Conservation (phyloP, 2,113 vertebrate genomes). For the Grammomys dolichurus region DNA sequence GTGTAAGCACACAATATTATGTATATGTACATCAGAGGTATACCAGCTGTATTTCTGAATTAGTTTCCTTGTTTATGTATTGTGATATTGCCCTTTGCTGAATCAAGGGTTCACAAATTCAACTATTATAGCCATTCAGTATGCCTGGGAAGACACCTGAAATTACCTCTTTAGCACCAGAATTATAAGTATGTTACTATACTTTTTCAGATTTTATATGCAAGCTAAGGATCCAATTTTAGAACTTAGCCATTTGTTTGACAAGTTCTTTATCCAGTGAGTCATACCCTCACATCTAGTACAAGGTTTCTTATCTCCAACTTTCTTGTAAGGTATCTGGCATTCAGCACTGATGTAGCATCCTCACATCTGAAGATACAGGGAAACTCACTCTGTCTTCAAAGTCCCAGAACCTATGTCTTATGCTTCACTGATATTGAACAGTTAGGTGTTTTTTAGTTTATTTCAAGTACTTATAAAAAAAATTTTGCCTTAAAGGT, state of each 20-base stretch:
- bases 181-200: neutral
- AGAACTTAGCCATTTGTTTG: neutral
- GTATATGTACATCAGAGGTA: neutral
- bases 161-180: neutral
- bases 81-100: neutral
- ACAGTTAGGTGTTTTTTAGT: neutral
- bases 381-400: neutral
- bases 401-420: neutral
- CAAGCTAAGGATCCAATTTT: neutral
- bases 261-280: neutral
- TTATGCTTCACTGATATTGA: neutral
- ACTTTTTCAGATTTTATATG: neutral
- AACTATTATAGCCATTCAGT: neutral
- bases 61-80: neutral
- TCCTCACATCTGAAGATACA: rapidly evolving
- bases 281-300: too few relatives aligned
- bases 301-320: neutral
- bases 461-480: neutral
- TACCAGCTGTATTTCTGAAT: neutral
- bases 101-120: neutral
- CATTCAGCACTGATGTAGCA: neutral
- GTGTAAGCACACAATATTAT: neutral
- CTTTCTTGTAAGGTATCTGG: neutral
- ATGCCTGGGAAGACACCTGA: too few relatives aligned
- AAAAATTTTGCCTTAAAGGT: neutral